phyloP scores from a whole-genome alignment of 2,113 vertebrate species.

The Copsychus sechellarum region DNA sequence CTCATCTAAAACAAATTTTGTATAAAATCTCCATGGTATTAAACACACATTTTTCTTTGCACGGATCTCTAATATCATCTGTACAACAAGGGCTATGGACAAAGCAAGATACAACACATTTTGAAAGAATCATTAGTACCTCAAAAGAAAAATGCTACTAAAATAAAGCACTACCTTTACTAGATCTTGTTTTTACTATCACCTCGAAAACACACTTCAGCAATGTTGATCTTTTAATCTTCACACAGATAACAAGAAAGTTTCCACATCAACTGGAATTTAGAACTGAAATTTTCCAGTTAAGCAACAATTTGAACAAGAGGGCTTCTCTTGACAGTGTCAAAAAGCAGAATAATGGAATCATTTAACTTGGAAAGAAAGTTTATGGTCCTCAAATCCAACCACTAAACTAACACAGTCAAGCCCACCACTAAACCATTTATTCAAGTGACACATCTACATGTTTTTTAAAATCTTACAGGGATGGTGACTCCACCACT shows the following conservation, averaged over 20 bases:
- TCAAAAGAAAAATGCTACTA: neutral
- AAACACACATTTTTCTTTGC: neutral
- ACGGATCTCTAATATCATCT: neutral
- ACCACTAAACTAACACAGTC: neutral
- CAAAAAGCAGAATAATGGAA: neutral
- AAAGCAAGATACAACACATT: neutral
- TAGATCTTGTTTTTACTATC: neutral
- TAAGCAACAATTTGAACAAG: neutral
- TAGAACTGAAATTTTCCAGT: neutral
- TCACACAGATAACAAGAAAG: neutral
- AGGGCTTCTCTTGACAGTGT: neutral
- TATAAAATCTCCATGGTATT: neutral
- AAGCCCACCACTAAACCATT: neutral
- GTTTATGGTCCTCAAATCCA: neutral
- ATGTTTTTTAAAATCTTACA: neutral
- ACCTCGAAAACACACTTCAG: neutral
- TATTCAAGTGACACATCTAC: neutral
- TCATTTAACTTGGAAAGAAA: neutral
- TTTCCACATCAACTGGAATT: neutral
- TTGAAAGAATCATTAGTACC: neutral
- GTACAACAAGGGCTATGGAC: neutral
- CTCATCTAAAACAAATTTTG: neutral
- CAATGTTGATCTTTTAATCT: neutral
- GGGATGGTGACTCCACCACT: neutral
- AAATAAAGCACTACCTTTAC: neutral